phyloP scores from a whole-genome alignment of 2,888 invertebrate genomes.

The Xylophagus ater region DNA sequence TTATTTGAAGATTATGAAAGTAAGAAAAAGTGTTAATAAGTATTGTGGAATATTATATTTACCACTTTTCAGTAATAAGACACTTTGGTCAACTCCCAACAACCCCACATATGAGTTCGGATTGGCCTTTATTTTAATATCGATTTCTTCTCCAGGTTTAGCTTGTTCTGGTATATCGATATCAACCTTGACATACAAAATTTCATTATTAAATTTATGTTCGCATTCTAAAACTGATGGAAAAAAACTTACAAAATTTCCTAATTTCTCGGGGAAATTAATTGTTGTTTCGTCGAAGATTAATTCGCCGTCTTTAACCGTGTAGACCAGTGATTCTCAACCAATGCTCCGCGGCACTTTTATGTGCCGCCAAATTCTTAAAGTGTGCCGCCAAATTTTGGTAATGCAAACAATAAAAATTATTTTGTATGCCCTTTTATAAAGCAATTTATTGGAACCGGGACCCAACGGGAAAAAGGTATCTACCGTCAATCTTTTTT shows the following conservation, averaged over 20 bases:
- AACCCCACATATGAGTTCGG: constrained; percentile 80
- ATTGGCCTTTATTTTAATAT: constrained; percentile 66
- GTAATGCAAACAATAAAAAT: too few species aligned
- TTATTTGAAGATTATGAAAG: too few species aligned
- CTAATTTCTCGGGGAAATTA: constrained; percentile 59
- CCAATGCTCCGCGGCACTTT: too few species aligned
- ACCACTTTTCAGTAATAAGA: constrained; percentile 58
- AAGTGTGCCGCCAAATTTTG: too few species aligned
- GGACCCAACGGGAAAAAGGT: too few species aligned
- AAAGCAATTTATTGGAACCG: too few species aligned
- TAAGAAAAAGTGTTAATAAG: too few species aligned
- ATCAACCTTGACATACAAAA: constrained; percentile 44
- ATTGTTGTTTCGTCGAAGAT: constrained; percentile 77
- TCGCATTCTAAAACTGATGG: constrained; percentile 9
- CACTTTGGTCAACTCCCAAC: constrained; percentile 79
- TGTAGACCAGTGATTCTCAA: too few species aligned
- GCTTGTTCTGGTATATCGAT: constrained; percentile 53
- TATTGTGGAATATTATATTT: constrained; percentile 24
- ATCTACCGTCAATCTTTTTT: too few species aligned
- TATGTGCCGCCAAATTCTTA: too few species aligned
- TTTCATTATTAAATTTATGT: background rate
- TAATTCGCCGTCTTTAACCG: constrained; percentile 59
- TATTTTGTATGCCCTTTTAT: too few species aligned
- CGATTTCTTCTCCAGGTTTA: constrained; percentile 66
- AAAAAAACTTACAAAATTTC: constrained; percentile 53